A percentile compares a stretch with the other conserved stretches of the same genome.
Conservation (phyloP, 2,113 vertebrate genomes). For the Arenaria interpres region DNA sequence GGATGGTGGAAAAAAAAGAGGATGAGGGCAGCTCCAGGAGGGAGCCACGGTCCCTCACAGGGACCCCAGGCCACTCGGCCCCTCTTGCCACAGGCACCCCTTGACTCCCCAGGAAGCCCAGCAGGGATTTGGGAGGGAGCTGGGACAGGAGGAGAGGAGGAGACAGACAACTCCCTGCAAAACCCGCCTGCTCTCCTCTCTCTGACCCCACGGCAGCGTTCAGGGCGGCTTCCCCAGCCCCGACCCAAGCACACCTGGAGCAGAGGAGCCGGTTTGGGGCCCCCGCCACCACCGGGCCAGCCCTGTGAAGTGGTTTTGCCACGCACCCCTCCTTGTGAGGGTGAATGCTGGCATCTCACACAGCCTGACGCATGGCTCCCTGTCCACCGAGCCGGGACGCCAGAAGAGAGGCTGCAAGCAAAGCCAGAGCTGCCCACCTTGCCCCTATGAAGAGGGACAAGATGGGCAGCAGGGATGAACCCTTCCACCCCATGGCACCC, state of each 20-base stretch:
- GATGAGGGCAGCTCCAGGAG: not conserved
- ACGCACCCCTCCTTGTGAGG: not conserved
- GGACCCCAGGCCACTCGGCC: not conserved
- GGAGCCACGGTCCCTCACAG: not conserved
- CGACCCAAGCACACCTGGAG: not conserved
- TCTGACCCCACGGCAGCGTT: not conserved
- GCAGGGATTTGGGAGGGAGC: not conserved
- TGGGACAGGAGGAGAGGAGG: not conserved
- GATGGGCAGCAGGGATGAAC: rapidly evolving
- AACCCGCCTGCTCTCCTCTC: not conserved
- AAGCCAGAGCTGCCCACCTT: not conserved
- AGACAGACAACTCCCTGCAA: not conserved
- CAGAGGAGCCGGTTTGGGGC: not conserved
- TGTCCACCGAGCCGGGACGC: rapidly evolving
- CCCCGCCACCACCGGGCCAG: rapidly evolving
- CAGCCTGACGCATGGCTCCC: not conserved
- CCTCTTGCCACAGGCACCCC: not conserved
- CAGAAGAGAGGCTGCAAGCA: not conserved
- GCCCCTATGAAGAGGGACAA: rapidly evolving
- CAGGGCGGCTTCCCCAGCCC: not conserved
- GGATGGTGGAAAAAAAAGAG: not conserved
- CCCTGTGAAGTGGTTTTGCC: not conserved
- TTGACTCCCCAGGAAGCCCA: not conserved
- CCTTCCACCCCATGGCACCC: not conserved
- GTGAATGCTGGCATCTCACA: not conserved